Conservation (phyloP, 2,797 vertebrate species). For the Halcyon chelicuti region DNA sequence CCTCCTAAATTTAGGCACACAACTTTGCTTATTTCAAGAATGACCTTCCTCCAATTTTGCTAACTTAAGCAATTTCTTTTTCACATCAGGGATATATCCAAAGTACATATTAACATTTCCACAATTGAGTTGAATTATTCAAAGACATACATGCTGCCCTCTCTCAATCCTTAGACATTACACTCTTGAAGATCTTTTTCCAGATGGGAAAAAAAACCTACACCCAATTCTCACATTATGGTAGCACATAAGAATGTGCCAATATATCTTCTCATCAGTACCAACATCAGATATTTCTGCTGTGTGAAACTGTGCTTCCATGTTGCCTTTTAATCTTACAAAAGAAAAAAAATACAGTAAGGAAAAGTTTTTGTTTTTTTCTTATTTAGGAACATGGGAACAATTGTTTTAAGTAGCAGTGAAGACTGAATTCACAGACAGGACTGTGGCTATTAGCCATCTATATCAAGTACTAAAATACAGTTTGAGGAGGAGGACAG, state of each 20-base stretch:
- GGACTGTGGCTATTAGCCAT: neutral
- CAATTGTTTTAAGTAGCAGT: neutral
- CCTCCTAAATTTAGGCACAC: neutral
- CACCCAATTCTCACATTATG: neutral
- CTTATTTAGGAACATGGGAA: slow-evolving; percentile 33
- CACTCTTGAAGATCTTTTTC: neutral
- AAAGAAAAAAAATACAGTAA: neutral
- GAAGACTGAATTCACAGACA: neutral
- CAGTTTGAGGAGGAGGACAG: neutral
- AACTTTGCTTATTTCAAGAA: neutral
- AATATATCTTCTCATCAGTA: neutral
- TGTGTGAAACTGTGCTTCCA: neutral
- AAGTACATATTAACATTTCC: neutral
- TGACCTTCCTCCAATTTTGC: neutral
- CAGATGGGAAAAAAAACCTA: neutral
- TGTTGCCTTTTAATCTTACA: neutral
- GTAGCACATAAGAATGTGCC: neutral
- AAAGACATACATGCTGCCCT: neutral
- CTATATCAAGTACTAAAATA: neutral
- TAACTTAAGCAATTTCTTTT: neutral
- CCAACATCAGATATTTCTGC: neutral
- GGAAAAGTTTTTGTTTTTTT: neutral
- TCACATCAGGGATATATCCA: neutral
- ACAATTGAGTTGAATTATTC: neutral
- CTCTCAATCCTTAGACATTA: neutral